Evolutionary conservation across 2,888 invertebrate species (phyloP).

Genomic region (Siphonodentalium dalli): DNA sequence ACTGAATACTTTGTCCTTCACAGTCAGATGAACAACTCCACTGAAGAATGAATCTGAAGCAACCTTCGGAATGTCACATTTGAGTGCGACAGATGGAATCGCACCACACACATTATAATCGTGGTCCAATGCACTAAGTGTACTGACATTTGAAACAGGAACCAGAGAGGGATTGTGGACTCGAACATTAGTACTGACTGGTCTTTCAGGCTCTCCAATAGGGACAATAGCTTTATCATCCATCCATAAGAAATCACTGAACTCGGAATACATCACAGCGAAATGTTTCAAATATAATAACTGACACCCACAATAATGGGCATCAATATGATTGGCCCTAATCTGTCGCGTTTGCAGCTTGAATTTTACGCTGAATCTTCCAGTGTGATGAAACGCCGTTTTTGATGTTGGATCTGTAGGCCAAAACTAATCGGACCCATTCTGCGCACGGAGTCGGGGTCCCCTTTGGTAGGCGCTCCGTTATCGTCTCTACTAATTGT

Average conservation of each 20-base stretch:
- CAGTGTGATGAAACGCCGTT: slow-evolving; percentile 18
- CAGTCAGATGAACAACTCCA: slow-evolving; percentile 19
- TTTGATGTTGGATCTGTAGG: slow-evolving; percentile 14
- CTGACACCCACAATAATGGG: slow-evolving; percentile 10
- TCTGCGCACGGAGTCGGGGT: slow-evolving; percentile 18
- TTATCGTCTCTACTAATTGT: slow-evolving; percentile 7
- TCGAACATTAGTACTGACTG: slow-evolving; percentile 11
- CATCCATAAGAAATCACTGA: slow-evolving; percentile 8
- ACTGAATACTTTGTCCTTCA: slow-evolving; percentile 29
- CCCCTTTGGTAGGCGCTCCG: slow-evolving; percentile 8
- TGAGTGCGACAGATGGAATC: slow-evolving; percentile 27
- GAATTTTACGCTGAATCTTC: slow-evolving; percentile 20
- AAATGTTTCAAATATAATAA: slow-evolving; percentile 20
- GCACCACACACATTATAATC: slow-evolving; percentile 25
- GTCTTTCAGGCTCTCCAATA: slow-evolving; percentile 15
- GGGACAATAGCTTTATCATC: slow-evolving; percentile 28
- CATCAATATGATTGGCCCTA: slow-evolving; percentile 17
- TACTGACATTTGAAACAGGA: slow-evolving; percentile 2
- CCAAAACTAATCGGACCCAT: slow-evolving; percentile 17
- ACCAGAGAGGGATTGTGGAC: slow-evolving; percentile 13
- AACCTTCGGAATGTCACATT: slow-evolving; percentile 12
- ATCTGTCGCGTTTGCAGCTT: slow-evolving; percentile 13
- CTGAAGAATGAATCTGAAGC: slow-evolving; percentile 18
- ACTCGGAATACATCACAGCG: slow-evolving; percentile 7
- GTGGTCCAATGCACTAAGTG: slow-evolving; percentile 21